A percentile compares a stretch with the other conserved stretches of the same genome.
Conservation (phyloP, 1,140 invertebrate species). For the Arctopsyche grandis region DNA sequence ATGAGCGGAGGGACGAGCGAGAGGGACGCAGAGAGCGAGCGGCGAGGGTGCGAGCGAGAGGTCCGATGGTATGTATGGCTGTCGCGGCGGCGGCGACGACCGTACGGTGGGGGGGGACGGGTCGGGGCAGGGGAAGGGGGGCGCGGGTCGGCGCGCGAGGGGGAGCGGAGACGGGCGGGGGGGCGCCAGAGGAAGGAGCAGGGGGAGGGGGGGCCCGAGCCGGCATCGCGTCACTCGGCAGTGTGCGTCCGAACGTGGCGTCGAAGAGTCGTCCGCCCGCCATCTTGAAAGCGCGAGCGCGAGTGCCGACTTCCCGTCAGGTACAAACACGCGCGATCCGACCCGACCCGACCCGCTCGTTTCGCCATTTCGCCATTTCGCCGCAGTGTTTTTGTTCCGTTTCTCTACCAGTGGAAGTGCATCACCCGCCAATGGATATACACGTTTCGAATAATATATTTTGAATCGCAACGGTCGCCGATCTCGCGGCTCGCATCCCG, state of each 20-base stretch:
- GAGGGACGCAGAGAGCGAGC: neutral
- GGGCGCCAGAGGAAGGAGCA: too few relatives aligned
- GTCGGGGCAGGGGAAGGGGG: neutral
- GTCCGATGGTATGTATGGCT: too few relatives aligned
- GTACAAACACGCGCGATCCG: too few relatives aligned
- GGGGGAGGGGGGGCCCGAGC: neutral
- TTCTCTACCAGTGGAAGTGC: too few relatives aligned
- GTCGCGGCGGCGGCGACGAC: too few relatives aligned
- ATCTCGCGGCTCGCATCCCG: neutral
- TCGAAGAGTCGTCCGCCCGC: neutral
- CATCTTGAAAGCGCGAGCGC: neutral
- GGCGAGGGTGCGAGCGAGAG: neutral
- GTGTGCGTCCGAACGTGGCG: neutral
- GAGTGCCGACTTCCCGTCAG: neutral
- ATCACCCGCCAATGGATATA: neutral
- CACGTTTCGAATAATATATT: too few relatives aligned
- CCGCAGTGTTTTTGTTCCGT: too few relatives aligned
- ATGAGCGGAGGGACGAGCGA: conserved; percentile 11
- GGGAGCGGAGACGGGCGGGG: neutral
- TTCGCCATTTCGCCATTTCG: too few relatives aligned
- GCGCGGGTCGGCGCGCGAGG: neutral
- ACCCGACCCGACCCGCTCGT: neutral
- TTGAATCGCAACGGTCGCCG: neutral
- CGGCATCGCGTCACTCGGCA: neutral
- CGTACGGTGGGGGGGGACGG: too few relatives aligned